Percentiles rank a stretch among this genome's conserved stretches.
Evolutionary conservation across 2,888 invertebrate species (phyloP).

Genomic region (Tholera decimalis): DNA sequence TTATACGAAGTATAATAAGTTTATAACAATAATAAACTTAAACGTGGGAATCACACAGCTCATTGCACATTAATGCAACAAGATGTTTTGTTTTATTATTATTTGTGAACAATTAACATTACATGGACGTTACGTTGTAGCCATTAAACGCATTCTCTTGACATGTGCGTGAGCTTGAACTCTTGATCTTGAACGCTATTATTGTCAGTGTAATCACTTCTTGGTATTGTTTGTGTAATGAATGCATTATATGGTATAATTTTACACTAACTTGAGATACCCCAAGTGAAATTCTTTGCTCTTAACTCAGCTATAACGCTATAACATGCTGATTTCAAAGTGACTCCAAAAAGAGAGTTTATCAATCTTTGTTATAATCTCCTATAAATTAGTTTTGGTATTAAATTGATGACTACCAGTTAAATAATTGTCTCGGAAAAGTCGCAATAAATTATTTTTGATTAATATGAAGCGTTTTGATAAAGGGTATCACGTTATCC

Average conservation of each 20-base stretch:
- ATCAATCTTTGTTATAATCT: too few relatives aligned
- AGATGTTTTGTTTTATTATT: constrained; percentile 57
- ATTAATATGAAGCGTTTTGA: too few relatives aligned
- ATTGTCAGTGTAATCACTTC: constrained; percentile 29
- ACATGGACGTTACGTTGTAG: constrained; percentile 26
- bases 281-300: too few relatives aligned
- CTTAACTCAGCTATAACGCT: too few relatives aligned
- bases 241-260: background rate
- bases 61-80: constrained; percentile 62
- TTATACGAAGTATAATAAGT: constrained; percentile 32
- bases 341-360: too few relatives aligned
- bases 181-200: constrained; percentile 21
- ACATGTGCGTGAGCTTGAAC: constrained; percentile 45
- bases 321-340: too few relatives aligned
- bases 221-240: constrained; percentile 28
- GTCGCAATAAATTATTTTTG: too few relatives aligned
- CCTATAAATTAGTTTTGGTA: too few relatives aligned
- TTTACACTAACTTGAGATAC: too few relatives aligned
- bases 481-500: too few relatives aligned
- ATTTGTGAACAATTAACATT: constrained; percentile 55
- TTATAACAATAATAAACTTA: constrained; percentile 47
- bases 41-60: constrained; percentile 58
- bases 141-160: constrained; percentile 44
- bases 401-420: too few relatives aligned
- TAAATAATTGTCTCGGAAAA: too few relatives aligned